Evolutionary conservation across 2,888 invertebrate species (phyloP), one percentile per base, ranked within the genome.

Genomic region (Dasysyrphus tricinctus): DNA sequence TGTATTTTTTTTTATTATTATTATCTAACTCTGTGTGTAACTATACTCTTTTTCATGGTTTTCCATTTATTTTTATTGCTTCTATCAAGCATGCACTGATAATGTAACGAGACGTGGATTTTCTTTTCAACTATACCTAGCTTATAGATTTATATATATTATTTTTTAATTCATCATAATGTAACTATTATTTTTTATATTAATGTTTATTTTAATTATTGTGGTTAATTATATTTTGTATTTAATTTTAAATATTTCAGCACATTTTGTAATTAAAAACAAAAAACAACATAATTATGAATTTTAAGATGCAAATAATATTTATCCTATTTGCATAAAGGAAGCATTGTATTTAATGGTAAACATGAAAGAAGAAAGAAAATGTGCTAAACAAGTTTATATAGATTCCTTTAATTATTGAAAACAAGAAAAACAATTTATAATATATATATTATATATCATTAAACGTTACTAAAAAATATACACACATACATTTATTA

Each of bases 81-180:
- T 86, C 86, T 82, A 86, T 82, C 69, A 86, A 86, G 86, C 86
- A 86, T 86, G 86, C 86, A 86, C 86, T 86, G 86, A 86, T 86
- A 86, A 86, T 86, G 82, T 86, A 86, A 82, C 65, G 78, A 82
- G 59, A 82, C 59, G 44, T 72, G 42, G 56, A 57, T 42, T 72
- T 56, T 72, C 70, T 72, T 42, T 56, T 63, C 24, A 57, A 54
- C 32, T 32, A n/a, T n/a, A 29, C 24, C 14, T 54, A 54, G 44
- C 12, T 51, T 69, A 67, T 80, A 76, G 39, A 19, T 73, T 63
- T 79, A 44, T 29, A 24, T 24, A 24, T 24, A 32, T 32, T 32
- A 32, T 32, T 29, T 4, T 3, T 32, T 32, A 32, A 29, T 61
- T 72, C 29, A 29, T 54, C 49, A 67, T 73, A 73, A 73, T 75